Evolutionary conservation across 2,797 vertebrate species (phyloP), one percentile per base, ranked within the genome.

Genomic region (Lycodopsis pacificus): DNA sequence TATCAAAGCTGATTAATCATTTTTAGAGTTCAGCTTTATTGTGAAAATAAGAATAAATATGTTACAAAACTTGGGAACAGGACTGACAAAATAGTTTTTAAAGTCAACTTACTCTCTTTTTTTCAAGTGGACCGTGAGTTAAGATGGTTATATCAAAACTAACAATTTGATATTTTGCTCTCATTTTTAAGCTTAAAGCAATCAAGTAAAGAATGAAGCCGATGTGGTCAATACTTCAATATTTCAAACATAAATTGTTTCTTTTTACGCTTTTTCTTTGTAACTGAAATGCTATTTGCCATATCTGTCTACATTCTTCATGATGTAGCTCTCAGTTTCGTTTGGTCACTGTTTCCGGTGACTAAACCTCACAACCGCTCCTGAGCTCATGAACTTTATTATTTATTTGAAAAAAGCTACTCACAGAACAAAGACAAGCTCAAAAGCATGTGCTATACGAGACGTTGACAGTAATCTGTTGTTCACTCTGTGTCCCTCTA

Each of bases 401-500:
- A 3, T 11, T 12, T 7, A 22, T 46, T 27, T 14, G 2, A 58
- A 49, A 63, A 3, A 3, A 71, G 25, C 42, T 11, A 5, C 11
- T 30, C 20, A 5, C 8, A 25, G 57, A 14, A 70, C 27, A 49
- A n/a, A n/a, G 4, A 9, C 20, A 12, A 10, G 12, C 14, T 51
- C 6, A 17, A 19, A n/a, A 25, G 32, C 30, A 34, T 49, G 14
- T 19, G 25, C 19, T 27, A 15, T 44, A 17, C n/a, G 62, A 30
- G 42, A 32, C 2, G 65, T 30, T 12, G 46, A 42, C 11, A 17
- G 22, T 19, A 6, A 11, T n/a, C 44, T 10, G 25, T 32, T 64
- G 11, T 72, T 70, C 9, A 10, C 13, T 12, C 10, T 59, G 17
- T 49, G 22, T 2, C 30, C 73, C 82, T 65, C 30, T 14, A 77